Conservation (phyloP, 2,113 vertebrate genomes). For the Leuciscus idus region DNA sequence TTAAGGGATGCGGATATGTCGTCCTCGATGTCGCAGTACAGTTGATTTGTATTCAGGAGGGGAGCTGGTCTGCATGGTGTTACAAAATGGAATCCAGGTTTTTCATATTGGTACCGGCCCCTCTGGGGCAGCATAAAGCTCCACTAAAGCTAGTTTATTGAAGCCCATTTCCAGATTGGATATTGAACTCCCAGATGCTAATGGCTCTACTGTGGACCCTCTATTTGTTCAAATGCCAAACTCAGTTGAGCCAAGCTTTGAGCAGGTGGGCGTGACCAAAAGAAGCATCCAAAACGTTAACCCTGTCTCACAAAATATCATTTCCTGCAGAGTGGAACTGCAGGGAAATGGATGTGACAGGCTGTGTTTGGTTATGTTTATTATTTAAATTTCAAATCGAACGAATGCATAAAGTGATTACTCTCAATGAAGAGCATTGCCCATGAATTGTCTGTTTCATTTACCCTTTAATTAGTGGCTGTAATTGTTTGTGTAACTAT, state of each 20-base stretch:
- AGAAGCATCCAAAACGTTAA: conserved; percentile 9
- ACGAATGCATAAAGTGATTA: background rate
- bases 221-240: conserved; percentile 43
- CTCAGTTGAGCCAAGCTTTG: conserved; percentile 22
- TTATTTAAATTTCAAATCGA: conserved; percentile 8
- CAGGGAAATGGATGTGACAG: background rate
- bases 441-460: background rate
- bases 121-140: conserved; percentile 71
- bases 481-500: background rate
- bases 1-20: background rate
- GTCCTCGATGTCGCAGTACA: conserved; percentile 46
- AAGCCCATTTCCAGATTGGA: conserved; percentile 78
- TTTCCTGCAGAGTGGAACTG: background rate
- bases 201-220: conserved; percentile 67
- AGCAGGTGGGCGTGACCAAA: conserved; percentile 18
- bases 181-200: conserved; percentile 76
- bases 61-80: conserved; percentile 66
- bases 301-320: background rate
- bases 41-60: conserved; percentile 79
- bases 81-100: conserved; percentile 77
- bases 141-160: conserved; percentile 77
- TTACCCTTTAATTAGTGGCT: background rate
- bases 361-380: background rate
- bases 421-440: background rate
- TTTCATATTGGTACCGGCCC: conserved; percentile 80